Percentiles rank a stretch among this genome's conserved stretches.
Conservation (phyloP, 2,888 invertebrate genomes). For the Branchinecta sandiegonensis region DNA sequence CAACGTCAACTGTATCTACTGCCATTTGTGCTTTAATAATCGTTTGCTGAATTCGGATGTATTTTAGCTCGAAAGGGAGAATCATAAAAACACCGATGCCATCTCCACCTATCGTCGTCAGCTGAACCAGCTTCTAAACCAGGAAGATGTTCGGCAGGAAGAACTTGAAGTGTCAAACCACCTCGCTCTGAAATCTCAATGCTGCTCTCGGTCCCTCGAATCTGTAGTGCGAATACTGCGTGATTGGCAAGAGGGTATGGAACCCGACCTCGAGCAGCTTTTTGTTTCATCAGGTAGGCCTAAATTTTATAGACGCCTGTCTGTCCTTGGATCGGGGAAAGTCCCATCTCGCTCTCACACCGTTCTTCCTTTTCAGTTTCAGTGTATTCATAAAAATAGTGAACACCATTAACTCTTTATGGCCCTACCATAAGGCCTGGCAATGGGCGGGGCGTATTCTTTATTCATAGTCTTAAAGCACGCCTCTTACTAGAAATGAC, state of each 20-base stretch:
- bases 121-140: not conserved
- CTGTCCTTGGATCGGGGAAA: too few relatives aligned
- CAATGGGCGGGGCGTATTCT: too few relatives aligned
- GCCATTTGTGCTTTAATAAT: too few relatives aligned
- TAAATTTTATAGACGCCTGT: not conserved
- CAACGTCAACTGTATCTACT: too few relatives aligned
- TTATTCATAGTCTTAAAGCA: too few relatives aligned
- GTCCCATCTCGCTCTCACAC: too few relatives aligned
- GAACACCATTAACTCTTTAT: too few relatives aligned
- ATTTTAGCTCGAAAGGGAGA: not conserved
- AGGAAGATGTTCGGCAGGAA: not conserved
- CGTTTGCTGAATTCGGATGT: too few relatives aligned
- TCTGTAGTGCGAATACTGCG: not conserved
- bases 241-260: not conserved
- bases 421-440: too few relatives aligned
- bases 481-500: too few relatives aligned
- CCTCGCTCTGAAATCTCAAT: not conserved
- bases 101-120: not conserved
- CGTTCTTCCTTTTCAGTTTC: too few relatives aligned
- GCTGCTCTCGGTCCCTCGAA: not conserved
- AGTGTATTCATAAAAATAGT: too few relatives aligned
- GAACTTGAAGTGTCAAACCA: not conserved
- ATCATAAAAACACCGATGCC: not conserved
- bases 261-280: constrained; percentile 1
- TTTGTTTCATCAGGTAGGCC: not conserved